Evolutionary conservation across 2,113 vertebrate genomes (phyloP).

Genomic region (Phoenicopterus ruber): DNA sequence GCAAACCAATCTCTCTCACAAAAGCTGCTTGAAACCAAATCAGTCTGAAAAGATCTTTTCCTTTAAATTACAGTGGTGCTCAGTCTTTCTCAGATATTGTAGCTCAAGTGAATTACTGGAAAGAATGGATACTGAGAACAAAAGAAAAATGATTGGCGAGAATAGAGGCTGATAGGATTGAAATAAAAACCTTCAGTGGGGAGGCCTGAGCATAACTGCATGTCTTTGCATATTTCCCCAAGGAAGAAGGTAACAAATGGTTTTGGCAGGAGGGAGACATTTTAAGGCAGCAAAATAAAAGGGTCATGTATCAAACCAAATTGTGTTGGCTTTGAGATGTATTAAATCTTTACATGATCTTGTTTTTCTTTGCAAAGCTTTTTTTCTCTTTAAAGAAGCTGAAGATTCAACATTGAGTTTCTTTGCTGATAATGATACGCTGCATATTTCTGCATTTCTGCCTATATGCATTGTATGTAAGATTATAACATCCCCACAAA

Average conservation of each 20-base stretch:
- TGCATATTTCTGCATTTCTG: background rate
- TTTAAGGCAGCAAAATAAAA: slow-evolving; percentile 74
- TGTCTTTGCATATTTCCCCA: slow-evolving; percentile 76
- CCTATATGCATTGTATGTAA: background rate
- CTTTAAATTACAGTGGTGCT: slow-evolving; percentile 44
- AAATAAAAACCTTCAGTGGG: slow-evolving; percentile 71
- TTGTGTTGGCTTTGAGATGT: slow-evolving; percentile 58
- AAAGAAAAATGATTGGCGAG: slow-evolving; percentile 74
- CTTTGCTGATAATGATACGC: background rate
- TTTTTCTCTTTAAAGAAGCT: slow-evolving; percentile 21
- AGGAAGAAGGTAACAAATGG: slow-evolving; percentile 69
- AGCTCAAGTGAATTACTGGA: slow-evolving; percentile 69
- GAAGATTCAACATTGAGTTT: background rate
- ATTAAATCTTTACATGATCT: slow-evolving; percentile 63
- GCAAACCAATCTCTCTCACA: slow-evolving; percentile 48
- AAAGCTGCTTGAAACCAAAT: slow-evolving; percentile 60
- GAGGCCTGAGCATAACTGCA: slow-evolving; percentile 59
- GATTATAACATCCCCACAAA: background rate
- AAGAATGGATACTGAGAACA: slow-evolving; percentile 70
- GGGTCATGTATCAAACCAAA: slow-evolving; percentile 68
- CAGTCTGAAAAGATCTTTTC: slow-evolving; percentile 55
- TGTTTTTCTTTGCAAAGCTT: slow-evolving; percentile 41
- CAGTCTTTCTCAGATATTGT: slow-evolving; percentile 49
- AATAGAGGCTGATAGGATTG: slow-evolving; percentile 72
- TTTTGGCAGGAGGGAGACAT: slow-evolving; percentile 61